Base-by-base conservation (phyloP, 1,140 invertebrate species). In the Daktulosphaira vitifoliae region DNA sequence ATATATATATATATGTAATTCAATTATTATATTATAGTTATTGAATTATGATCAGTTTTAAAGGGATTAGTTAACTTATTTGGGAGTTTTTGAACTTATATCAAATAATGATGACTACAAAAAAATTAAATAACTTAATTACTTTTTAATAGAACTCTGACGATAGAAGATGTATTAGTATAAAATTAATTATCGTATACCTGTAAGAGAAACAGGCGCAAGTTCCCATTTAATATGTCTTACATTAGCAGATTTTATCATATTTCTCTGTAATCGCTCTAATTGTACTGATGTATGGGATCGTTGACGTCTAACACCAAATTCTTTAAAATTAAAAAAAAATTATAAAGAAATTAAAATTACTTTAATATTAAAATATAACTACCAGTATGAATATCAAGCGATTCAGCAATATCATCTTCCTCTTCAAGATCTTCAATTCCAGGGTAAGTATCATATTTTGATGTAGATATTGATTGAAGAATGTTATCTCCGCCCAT, bases 231-330 rank as follows among this genome's bases (percentile, higher is more conserved):
- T 89, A 29, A 90, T 77, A 67, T 84, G 81, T 74, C 85, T 87
- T 2, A 85, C 83, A 78, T 84, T 86, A n/a, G 85, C 81, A 67
- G 85, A 83, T 73, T 84, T 84, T 73, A 89, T 86, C 70, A 86
- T 84, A 66, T 92, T 89, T 71, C 85, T 83, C 71, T 93, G 89
- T 77, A 96, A 81, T 75, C 90, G 90, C 71, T 96, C 92, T 48
- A 96, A 74, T 71, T 90, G 80, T 70, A 90, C 87, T 23, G 90
- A 89, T 42, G 92, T 96, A 73, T 95, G 93, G 8, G 92, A 90
- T 69, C 88, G 79, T 70, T 83, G 78, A 65, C 85, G 75, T 68
- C 87, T 82, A n/a, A 82, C 80, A 66, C 82, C 83, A 77, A 87
- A 86, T 69, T 88, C 87, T 68, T 26, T 46, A 67, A 46, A 68